phyloP scores from a whole-genome alignment of 2,113 vertebrate species.

The Oncorhynchus kisutch region DNA sequence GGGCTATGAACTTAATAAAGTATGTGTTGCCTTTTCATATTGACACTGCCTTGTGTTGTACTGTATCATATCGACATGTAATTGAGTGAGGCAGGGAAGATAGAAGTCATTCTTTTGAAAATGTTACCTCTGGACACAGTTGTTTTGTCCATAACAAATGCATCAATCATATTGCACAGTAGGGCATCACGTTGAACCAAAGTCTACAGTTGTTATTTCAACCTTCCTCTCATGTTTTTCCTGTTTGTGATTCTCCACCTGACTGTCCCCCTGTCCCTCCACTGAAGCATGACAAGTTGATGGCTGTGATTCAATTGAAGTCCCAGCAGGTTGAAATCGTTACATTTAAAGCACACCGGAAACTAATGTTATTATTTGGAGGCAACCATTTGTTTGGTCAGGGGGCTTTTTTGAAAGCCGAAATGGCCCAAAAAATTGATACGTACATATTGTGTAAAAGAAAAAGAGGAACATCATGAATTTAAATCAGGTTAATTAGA shows the following conservation, averaged over 20 bases:
- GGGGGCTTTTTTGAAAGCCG: constrained; percentile 23
- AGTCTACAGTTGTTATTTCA: not conserved
- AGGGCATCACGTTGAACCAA: not conserved
- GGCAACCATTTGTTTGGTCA: constrained; percentile 34
- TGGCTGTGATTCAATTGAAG: constrained; percentile 54
- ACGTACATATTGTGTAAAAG: constrained; percentile 36
- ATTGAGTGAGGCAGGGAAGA: not conserved
- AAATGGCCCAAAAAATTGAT: constrained; percentile 25
- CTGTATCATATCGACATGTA: not conserved
- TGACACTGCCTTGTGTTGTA: not conserved
- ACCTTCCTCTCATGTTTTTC: not conserved
- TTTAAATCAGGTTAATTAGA: constrained; percentile 62
- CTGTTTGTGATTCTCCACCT: not conserved
- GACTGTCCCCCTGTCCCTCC: not conserved
- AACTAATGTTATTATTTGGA: constrained; percentile 34
- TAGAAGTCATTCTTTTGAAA: not conserved
- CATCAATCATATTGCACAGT: not conserved
- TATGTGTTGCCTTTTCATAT: not conserved
- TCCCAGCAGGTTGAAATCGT: constrained; percentile 49
- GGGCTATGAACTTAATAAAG: no score
- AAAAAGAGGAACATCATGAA: constrained; percentile 35
- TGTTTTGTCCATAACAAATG: not conserved
- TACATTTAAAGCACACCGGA: constrained; percentile 56
- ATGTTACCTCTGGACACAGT: not conserved
- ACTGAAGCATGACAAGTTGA: constrained; percentile 30